These are phyloP conservation scores for Tetramorium simillimum DNA, from an alignment of 1,140 invertebrate species.

Conservation along the genomic window DNA sequence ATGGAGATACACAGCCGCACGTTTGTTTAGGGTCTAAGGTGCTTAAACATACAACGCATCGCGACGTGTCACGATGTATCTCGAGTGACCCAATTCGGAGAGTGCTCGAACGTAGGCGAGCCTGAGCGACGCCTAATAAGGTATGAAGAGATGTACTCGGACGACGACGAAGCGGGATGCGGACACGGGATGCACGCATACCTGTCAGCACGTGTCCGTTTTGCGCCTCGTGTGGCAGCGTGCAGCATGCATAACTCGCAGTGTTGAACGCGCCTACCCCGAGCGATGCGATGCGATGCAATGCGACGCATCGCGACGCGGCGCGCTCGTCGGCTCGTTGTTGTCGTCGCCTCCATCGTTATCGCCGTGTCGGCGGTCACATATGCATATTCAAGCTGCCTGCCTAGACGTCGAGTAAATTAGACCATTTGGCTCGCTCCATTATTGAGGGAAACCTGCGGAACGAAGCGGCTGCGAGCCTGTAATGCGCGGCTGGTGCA, in stretches of 20 bases:
- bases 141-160: conserved; percentile 73
- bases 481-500: conserved; percentile 66
- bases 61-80: conserved; percentile 51
- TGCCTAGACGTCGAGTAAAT: conserved; percentile 77
- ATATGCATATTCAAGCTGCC: conserved; percentile 77
- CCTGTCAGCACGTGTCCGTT: conserved; percentile 62
- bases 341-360: conserved; percentile 42
- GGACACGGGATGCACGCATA: conserved; percentile 58
- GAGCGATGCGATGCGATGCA: background rate
- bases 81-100: conserved; percentile 78
- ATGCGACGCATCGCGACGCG: background rate
- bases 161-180: conserved; percentile 13
- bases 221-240: conserved; percentile 5
- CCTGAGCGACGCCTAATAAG: conserved; percentile 77
- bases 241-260: conserved; percentile 51
- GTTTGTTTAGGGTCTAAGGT: background rate
- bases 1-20: background rate
- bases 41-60: background rate
- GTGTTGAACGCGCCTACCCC: conserved; percentile 48
- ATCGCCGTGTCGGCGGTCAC: conserved; percentile 45
- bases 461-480: conserved; percentile 64
- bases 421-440: conserved; percentile 79
- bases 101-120: conserved; percentile 76
- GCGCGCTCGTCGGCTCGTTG: conserved; percentile 23
- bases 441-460: conserved; percentile 79